A percentile compares a stretch with the other conserved stretches of the same genome.
phyloP scores from a whole-genome alignment of 2,113 vertebrate species.

The Macrotis lagotis region DNA sequence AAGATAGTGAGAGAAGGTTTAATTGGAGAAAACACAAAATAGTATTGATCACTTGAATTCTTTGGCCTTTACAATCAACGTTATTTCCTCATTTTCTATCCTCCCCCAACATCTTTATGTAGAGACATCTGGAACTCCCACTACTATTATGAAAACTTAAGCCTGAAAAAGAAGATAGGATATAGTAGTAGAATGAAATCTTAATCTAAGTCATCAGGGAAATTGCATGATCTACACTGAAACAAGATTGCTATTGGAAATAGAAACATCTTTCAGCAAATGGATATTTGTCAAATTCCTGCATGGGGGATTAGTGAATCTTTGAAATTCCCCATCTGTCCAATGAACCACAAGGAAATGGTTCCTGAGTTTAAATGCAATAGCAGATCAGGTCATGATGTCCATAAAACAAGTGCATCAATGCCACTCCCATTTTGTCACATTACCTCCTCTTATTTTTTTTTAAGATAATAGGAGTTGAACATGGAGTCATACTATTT shows the following conservation, averaged over 20 bases:
- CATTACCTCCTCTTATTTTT: neutral
- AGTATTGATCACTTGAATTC: neutral
- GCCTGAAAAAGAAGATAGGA: neutral
- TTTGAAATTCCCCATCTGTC: neutral
- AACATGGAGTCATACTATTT: neutral
- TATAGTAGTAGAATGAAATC: neutral
- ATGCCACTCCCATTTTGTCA: neutral
- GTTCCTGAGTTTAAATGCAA: neutral
- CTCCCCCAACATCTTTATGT: neutral
- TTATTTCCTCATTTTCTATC: neutral
- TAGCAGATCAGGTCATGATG: neutral
- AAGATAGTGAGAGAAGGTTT: neutral
- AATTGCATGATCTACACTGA: neutral
- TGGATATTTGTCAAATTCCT: neutral
- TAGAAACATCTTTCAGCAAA: neutral
- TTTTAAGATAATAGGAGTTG: neutral
- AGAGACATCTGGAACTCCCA: neutral
- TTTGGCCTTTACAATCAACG: neutral
- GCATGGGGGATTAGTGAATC: neutral
- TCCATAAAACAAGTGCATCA: neutral
- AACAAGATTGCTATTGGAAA: neutral
- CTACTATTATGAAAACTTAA: neutral
- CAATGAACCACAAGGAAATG: neutral
- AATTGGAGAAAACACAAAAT: neutral
- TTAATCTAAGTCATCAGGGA: neutral